phyloP scores from a whole-genome alignment of 2,888 invertebrate species.

The Chydorus sphaericus region DNA sequence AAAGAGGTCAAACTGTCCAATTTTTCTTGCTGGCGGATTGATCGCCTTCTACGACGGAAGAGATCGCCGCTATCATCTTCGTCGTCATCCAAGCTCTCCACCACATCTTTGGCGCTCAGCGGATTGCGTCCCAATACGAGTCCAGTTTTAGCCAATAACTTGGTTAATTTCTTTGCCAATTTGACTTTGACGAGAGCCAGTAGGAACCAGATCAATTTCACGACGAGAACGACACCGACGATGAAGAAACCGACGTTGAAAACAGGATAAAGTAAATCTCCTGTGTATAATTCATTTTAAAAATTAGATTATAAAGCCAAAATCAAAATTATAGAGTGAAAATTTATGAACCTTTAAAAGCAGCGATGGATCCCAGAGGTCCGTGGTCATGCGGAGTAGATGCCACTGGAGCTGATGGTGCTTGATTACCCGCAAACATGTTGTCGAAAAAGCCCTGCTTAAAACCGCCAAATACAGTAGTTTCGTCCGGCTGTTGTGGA shows the following conservation, averaged over 20 bases:
- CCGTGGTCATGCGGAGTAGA: neutral
- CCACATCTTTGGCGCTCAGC: too few relatives aligned
- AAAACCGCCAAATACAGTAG: too few relatives aligned
- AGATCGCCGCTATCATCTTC: neutral
- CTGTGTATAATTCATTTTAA: neutral
- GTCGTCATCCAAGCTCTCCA: too few relatives aligned
- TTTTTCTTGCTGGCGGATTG: neutral
- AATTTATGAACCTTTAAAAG: conserved; percentile 7
- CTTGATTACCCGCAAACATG: too few relatives aligned
- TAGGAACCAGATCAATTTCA: conserved; percentile 8
- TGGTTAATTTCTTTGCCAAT: too few relatives aligned
- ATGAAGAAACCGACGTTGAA: conserved; percentile 15
- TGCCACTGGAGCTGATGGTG: too few relatives aligned
- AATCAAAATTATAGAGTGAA: neutral
- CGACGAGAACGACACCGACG: conserved; percentile 13
- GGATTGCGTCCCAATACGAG: neutral
- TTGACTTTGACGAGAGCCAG: conserved; percentile 4
- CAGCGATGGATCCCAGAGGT: conserved; percentile 12
- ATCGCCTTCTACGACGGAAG: neutral
- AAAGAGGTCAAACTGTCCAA: conserved; percentile 8
- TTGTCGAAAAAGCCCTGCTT: too few relatives aligned
- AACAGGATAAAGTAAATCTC: conserved; percentile 14
- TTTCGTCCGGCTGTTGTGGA: too few relatives aligned
- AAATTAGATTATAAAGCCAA: neutral
- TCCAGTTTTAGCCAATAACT: too few relatives aligned